Evolutionary conservation across 2,113 vertebrate species (phyloP).

Genomic region (Pachycephala philippinensis): DNA sequence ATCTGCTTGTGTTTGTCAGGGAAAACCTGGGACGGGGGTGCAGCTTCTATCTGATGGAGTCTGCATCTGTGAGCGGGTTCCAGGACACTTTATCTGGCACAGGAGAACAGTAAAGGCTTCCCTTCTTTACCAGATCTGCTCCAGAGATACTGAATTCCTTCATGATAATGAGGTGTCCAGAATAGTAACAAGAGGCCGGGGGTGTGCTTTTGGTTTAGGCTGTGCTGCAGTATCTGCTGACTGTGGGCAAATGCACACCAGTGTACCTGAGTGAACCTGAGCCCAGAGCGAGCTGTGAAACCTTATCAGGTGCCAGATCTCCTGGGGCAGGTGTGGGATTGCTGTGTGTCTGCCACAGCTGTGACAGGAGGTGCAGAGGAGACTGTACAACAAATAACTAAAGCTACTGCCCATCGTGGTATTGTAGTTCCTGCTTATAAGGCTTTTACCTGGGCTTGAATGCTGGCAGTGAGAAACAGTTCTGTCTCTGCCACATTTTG

Average conservation of each 20-base stretch:
- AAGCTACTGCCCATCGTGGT: background rate
- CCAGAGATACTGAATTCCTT: slow-evolving; percentile 48
- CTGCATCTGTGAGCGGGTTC: background rate
- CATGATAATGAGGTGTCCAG: slow-evolving; percentile 52
- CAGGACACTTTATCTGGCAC: slow-evolving; percentile 31
- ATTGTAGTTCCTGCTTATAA: background rate
- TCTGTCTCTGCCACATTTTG: background rate
- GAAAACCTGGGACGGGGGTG: background rate
- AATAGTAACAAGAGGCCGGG: slow-evolving; percentile 35
- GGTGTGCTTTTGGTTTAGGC: background rate
- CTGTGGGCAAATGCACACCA: background rate
- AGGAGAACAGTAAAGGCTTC: slow-evolving; percentile 45
- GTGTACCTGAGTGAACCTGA: background rate
- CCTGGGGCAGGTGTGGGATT: background rate
- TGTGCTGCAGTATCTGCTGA: slow-evolving; percentile 2
- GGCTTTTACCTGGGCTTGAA: background rate
- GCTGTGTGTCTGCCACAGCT: slow-evolving; percentile 18
- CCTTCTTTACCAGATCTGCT: background rate
- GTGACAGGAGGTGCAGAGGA: background rate
- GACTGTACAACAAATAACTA: background rate
- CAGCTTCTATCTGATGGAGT: background rate
- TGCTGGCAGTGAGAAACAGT: background rate
- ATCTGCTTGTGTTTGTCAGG: slow-evolving; percentile 17
- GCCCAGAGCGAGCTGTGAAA: slow-evolving; percentile 18
- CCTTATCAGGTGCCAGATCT: slow-evolving; percentile 12